Conservation (phyloP, 1,140 invertebrate species). For the Drosophila nasuta region DNA sequence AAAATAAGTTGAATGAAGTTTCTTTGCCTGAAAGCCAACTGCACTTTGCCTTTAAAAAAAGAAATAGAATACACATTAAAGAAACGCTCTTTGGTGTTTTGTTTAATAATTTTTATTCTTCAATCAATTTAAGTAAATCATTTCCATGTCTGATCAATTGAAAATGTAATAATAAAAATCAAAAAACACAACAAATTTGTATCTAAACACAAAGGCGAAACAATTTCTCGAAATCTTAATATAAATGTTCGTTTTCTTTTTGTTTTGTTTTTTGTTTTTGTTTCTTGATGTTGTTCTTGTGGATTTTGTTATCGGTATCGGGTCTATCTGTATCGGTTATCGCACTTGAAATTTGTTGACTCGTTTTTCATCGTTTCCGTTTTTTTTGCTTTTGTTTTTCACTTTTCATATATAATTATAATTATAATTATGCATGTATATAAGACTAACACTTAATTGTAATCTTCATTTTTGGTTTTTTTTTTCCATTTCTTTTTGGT, state of each 20-base stretch:
- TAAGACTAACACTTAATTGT: slow-evolving; percentile 82
- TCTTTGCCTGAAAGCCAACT: slow-evolving; percentile 54
- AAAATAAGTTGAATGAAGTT: neutral
- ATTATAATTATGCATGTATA: slow-evolving; percentile 69
- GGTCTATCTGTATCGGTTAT: slow-evolving; percentile 34
- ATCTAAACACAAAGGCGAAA: slow-evolving; percentile 72
- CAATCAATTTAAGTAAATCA: slow-evolving; percentile 81
- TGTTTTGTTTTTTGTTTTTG: too few species aligned
- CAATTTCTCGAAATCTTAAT: slow-evolving; percentile 60
- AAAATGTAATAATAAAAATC: slow-evolving; percentile 46
- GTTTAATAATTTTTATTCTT: slow-evolving; percentile 84
- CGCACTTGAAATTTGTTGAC: slow-evolving; percentile 50
- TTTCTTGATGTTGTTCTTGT: neutral
- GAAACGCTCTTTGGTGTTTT: slow-evolving; percentile 40
- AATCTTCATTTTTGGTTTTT: slow-evolving; percentile 56
- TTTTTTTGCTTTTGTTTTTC: slow-evolving; percentile 58
- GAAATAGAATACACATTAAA: neutral
- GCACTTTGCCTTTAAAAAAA: neutral
- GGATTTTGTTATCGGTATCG: slow-evolving; percentile 27
- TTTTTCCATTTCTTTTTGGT: slow-evolving; percentile 32
- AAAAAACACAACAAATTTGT: slow-evolving; percentile 57
- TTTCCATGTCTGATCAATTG: slow-evolving; percentile 74
- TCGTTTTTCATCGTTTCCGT: slow-evolving; percentile 42
- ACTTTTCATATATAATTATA: slow-evolving; percentile 46
- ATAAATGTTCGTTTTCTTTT: slow-evolving; percentile 42